Conservation (phyloP, 2,888 invertebrate species). For the Platynereis dumerilii region DNA sequence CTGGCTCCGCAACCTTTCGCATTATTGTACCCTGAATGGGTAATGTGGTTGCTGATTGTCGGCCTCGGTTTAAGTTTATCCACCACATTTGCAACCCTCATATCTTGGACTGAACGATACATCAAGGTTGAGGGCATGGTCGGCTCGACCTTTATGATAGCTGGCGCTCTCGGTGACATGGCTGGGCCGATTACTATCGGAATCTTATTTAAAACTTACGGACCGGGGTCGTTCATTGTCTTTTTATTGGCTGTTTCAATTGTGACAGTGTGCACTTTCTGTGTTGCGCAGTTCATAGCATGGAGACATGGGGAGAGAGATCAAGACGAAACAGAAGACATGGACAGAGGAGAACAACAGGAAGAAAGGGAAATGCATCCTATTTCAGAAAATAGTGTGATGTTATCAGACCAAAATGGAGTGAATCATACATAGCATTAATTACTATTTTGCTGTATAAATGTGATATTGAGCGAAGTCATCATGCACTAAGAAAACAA, state of each 20-base stretch:
- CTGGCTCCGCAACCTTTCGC: background rate
- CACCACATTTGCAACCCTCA: background rate
- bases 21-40: background rate
- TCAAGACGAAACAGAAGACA: too few relatives aligned
- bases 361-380: too few relatives aligned
- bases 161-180: background rate
- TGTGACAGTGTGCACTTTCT: too few relatives aligned
- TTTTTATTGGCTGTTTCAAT: constrained; percentile 3
- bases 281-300: too few relatives aligned
- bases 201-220: background rate
- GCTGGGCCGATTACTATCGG: background rate
- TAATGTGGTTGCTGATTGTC: background rate
- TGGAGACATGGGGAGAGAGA: too few relatives aligned
- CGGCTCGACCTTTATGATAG: background rate
- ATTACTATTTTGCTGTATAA: too few relatives aligned
- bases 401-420: too few relatives aligned
- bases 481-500: too few relatives aligned
- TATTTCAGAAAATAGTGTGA: too few relatives aligned
- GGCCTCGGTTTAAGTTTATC: background rate
- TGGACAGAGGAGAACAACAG: too few relatives aligned
- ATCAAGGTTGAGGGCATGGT: background rate
- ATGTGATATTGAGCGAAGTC: too few relatives aligned
- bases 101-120: background rate
- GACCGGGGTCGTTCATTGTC: background rate
- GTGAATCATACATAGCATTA: too few relatives aligned